Evolutionary conservation across 2,888 invertebrate species (phyloP), one percentile per base, ranked within the genome.

Genomic region (Gastracanthus pulcherrimus): DNA sequence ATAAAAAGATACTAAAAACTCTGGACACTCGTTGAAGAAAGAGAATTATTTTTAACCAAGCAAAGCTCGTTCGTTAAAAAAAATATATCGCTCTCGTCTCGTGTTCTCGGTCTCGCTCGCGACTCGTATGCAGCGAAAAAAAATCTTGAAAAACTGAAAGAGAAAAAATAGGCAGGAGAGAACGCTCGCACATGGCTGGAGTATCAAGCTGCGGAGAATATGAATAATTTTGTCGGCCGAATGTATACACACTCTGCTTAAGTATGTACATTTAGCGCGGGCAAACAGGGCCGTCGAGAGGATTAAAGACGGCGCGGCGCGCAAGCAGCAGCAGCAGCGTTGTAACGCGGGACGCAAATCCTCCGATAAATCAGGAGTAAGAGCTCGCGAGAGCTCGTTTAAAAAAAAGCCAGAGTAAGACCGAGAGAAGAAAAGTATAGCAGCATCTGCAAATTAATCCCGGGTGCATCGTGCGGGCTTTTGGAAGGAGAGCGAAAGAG

Each of bases 401-500:
- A 16, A 4, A 60, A 36, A 60, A 34, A 36, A 36, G 6, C 34
- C 45, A 45, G 26, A 60, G 38, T 41, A 34, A 70, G 19, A 5
- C 2, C 23, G 38, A 58, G 16, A 62, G 74, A 58, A 55, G 45
- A 51, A 77, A 45, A 36, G 62, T 9, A 60, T 60, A 19, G 29
- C 23, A 45, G 74, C 74, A 69, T 75, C 75, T 75, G 36, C 58
- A 34, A 75, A 69, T 80, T 69, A 75, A 80, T 80, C 80, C 58
- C 71, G 31, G 16, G 26, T 9, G 77, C 23, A 5, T 31, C 36
- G 38, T 26, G 31, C n/a, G 60, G 13, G 38, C 5, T 2, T 1
- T 13, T 4, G 29, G 19, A 16, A 55, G 7, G 41, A 7, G 6
- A 6, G 13, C 29, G 3, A n/a, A 5, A n/a, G 26, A 16, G 16